A percentile compares a stretch with the other conserved stretches of the same genome.
phyloP scores from a whole-genome alignment of 1,140 invertebrate genomes.

The Scaptomyza graminum region DNA sequence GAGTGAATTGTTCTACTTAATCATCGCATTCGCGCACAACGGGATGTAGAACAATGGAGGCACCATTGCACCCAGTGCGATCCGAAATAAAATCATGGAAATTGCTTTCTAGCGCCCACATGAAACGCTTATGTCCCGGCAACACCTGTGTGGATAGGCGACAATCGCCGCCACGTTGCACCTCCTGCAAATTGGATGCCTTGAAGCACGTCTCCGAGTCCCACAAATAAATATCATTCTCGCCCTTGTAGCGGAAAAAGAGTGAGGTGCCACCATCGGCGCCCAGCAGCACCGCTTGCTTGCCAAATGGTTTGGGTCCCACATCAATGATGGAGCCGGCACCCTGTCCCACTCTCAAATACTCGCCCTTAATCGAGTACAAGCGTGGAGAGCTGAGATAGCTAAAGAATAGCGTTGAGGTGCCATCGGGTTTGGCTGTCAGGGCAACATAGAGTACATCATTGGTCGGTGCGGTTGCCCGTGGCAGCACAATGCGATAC shows the following conservation, averaged over 20 bases:
- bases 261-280: slow-evolving; percentile 86
- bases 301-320: slow-evolving; percentile 85
- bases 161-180: slow-evolving; percentile 86
- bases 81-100: slow-evolving; percentile 87
- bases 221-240: slow-evolving; percentile 87
- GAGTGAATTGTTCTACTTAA: slow-evolving; percentile 22
- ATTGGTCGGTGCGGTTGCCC: slow-evolving; percentile 83
- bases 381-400: slow-evolving; percentile 85
- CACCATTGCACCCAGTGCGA: slow-evolving; percentile 85
- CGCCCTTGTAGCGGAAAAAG: slow-evolving; percentile 87
- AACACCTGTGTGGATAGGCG: slow-evolving; percentile 86
- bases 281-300: slow-evolving; percentile 86
- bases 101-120: slow-evolving; percentile 88
- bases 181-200: slow-evolving; percentile 85
- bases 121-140: slow-evolving; percentile 85
- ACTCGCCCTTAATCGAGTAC: slow-evolving; percentile 85
- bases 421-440: slow-evolving; percentile 84
- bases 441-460: slow-evolving; percentile 87
- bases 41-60: slow-evolving; percentile 85
- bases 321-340: slow-evolving; percentile 85
- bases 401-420: slow-evolving; percentile 86
- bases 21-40: slow-evolving; percentile 84
- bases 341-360: slow-evolving; percentile 84
- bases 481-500: slow-evolving; percentile 85
- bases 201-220: slow-evolving; percentile 86